These are phyloP conservation scores for Hystrix brachyura DNA, from an alignment of 2,113 vertebrate genomes.

Conservation along the genomic window DNA sequence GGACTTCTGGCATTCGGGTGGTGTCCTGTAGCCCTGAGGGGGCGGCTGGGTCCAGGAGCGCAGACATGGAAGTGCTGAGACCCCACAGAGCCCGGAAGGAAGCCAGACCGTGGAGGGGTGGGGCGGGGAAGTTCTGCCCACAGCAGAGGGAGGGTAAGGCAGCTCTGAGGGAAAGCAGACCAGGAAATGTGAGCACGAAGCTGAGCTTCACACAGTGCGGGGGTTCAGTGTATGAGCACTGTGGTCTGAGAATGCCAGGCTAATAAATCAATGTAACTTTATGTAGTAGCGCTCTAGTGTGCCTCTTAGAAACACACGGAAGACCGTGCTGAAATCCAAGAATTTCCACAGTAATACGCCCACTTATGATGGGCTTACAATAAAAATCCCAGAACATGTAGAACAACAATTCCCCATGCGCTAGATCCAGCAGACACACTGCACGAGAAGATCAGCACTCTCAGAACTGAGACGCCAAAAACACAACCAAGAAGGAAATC, in stretches of 20 bases:
- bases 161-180: neutral
- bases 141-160: neutral
- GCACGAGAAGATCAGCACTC: neutral
- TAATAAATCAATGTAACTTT: neutral
- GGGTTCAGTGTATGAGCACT: neutral
- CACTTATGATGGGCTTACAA: neutral
- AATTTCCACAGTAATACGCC: neutral
- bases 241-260: neutral
- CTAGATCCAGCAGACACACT: neutral
- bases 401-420: neutral
- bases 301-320: neutral
- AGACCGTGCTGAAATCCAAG: neutral
- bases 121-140: neutral
- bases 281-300: neutral
- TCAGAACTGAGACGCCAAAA: neutral
- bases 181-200: neutral
- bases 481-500: slow-evolving; percentile 19
- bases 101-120: neutral
- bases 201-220: neutral
- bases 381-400: neutral
- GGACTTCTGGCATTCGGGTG: neutral
- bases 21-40: neutral
- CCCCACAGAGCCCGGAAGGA: neutral
- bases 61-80: neutral
- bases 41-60: neutral